Evolutionary conservation across 2,888 invertebrate species (phyloP).

Genomic region (Nipponacmea schrenckii): DNA sequence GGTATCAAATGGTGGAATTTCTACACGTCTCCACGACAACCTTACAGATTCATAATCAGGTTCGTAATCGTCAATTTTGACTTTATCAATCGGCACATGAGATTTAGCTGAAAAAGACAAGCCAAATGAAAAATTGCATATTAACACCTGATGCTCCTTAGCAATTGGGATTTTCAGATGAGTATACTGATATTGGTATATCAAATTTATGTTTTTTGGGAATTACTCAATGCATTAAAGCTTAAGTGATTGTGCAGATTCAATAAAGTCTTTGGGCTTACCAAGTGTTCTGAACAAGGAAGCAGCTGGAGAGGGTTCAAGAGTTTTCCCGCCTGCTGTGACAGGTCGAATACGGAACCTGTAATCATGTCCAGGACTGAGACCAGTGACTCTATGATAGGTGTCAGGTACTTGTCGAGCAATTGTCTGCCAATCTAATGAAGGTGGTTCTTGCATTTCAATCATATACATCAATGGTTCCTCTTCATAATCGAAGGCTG

Average conservation of each 20-base stretch:
- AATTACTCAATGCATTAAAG: no score
- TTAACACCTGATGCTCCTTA: background rate
- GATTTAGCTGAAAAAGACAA: constrained; percentile 40
- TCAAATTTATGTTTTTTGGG: background rate
- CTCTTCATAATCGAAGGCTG: constrained; percentile 45
- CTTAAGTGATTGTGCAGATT: background rate
- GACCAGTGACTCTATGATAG: constrained; percentile 44
- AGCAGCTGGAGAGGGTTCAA: constrained; percentile 94
- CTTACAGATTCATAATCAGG: constrained; percentile 49
- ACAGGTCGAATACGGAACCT: constrained; percentile 94
- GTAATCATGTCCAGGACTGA: constrained; percentile 82
- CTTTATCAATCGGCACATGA: constrained; percentile 47
- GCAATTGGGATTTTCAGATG: background rate
- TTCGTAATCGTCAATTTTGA: constrained; percentile 51
- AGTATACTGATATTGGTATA: background rate
- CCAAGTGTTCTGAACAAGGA: constrained; percentile 59
- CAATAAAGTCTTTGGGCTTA: constrained; percentile 26
- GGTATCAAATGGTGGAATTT: constrained; percentile 49
- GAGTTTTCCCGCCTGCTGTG: constrained; percentile 89
- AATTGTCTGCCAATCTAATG: constrained; percentile 46
- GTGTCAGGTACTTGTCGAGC: constrained; percentile 49
- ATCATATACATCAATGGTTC: constrained; percentile 57
- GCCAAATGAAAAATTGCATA: background rate
- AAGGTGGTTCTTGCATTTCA: constrained; percentile 49
- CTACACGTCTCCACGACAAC: constrained; percentile 54